Base-by-base conservation (phyloP, 1,140 invertebrate genomes). In the Drosophila pseudoananassae region DNA sequence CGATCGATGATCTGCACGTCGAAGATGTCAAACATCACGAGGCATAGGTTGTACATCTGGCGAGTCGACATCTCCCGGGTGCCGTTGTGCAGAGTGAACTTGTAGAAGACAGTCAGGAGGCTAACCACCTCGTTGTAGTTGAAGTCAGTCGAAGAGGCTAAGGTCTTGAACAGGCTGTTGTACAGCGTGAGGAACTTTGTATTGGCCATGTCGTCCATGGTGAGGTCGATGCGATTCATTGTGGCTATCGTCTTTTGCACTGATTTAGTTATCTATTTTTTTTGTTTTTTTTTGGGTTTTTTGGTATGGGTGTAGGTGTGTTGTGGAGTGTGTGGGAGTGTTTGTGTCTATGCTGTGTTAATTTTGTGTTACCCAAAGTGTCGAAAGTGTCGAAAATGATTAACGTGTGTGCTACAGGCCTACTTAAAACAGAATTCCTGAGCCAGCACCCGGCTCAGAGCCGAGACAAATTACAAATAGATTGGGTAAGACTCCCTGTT, bases 141-240 rank as follows among this genome's bases (percentile, higher is more conserved):
- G 14, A 91, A 91, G 1, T 78, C 69, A 0, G 77, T 78, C 8
- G 74, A 40, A 33, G 56, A 8, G 17, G 63, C 23, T 57, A 69
- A 70, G 12, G 51, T 61, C 46, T 78, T 83, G 12, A 87, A 83
- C 27, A 88, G 17, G 12, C 66, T 23, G n/a, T 47, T 69, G 45
- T 87, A 87, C 3, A 72, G 3, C 0, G 83, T 82, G 3, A 87
- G 65, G 25, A 91, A 91, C 20, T 87, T 87, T n/a, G 68, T 91
- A 40, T 91, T 91, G 63, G 90, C 79, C 61, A 91, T 83, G 45
- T 85, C 83, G 23, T 91, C 90, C 70, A 91, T 74, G 20, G 85
- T 91, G 17, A 49, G 65, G 51, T 91, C 90, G 15, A 91, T 72
- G 61, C 84, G 85, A 68, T 90, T 88, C 88, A 90, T 90, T 40